A percentile compares a stretch with the other conserved stretches of the same genome.
phyloP scores from a whole-genome alignment of 2,888 invertebrate species.

The Chesias legatella region DNA sequence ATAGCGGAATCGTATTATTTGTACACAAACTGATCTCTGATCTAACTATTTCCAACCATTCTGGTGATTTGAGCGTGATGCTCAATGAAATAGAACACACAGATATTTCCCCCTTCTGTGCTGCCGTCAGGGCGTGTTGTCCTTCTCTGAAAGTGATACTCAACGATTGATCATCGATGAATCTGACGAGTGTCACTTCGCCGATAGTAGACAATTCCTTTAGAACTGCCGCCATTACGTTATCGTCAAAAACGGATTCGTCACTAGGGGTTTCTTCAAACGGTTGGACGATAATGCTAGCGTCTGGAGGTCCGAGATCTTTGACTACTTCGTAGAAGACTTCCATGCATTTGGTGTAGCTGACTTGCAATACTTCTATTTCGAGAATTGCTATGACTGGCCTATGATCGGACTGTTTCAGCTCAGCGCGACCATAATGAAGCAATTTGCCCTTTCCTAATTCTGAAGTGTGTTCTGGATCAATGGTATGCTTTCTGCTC shows the following conservation, averaged over 20 bases:
- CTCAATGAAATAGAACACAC: constrained; percentile 84
- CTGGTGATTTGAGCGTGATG: constrained; percentile 89
- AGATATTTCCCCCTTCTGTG: constrained; percentile 77
- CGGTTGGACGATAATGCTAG: constrained; percentile 89
- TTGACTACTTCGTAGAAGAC: constrained; percentile 92
- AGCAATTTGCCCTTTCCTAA: constrained; percentile 89
- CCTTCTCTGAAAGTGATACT: constrained; percentile 96
- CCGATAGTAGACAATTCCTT: constrained; percentile 92
- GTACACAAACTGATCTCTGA: constrained; percentile 91
- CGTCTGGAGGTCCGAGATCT: constrained; percentile 96
- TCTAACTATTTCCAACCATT: constrained; percentile 91
- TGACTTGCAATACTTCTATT: constrained; percentile 90
- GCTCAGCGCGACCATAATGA: constrained; percentile 95
- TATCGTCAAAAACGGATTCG: constrained; percentile 87
- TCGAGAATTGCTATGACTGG: constrained; percentile 96
- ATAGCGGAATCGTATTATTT: constrained; percentile 91
- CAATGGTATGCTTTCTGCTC: constrained; percentile 86
- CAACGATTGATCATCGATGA: constrained; percentile 89
- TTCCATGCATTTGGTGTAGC: constrained; percentile 86
- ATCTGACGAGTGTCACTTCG: constrained; percentile 93
- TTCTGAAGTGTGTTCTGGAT: constrained; percentile 83
- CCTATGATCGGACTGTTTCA: constrained; percentile 98
- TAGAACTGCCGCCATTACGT: constrained; percentile 88
- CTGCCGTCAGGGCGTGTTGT: constrained; percentile 90
- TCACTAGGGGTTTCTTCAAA: constrained; percentile 60